Conservation (phyloP, 2,888 invertebrate genomes). For the Pyrrhia umbra region DNA sequence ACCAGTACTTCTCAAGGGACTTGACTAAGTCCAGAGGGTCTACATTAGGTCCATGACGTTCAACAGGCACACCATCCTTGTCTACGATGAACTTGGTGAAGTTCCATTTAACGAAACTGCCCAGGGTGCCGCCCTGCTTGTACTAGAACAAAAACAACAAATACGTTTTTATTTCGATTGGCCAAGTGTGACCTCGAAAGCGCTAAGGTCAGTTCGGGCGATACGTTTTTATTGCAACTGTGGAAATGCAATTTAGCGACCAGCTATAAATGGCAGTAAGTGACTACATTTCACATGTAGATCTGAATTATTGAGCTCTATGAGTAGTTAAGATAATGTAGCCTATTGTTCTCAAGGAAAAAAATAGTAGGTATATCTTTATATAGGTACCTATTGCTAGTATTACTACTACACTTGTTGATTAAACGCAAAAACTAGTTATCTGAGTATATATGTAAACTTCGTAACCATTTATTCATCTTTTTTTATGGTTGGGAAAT, state of each 20-base stretch:
- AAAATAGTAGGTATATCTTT: neutral
- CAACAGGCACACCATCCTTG: slow-evolving; percentile 92
- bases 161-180: neutral
- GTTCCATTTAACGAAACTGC: slow-evolving; percentile 95
- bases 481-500: too few species aligned
- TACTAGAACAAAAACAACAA: slow-evolving; percentile 70
- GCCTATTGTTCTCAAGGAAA: neutral
- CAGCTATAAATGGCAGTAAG: neutral
- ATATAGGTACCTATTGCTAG: too few species aligned
- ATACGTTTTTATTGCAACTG: neutral
- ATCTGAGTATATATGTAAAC: too few species aligned
- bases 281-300: neutral
- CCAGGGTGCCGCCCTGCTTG: slow-evolving; percentile 89
- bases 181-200: neutral
- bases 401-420: too few species aligned
- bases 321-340: neutral
- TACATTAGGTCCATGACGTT: slow-evolving; percentile 91
- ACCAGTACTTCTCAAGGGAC: slow-evolving; percentile 90
- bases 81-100: slow-evolving; percentile 95
- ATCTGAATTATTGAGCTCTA: neutral
- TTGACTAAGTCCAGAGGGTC: slow-evolving; percentile 88
- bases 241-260: neutral
- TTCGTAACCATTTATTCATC: too few species aligned
- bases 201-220: neutral
- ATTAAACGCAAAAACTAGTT: too few species aligned